These are phyloP conservation scores for Trissoscelio sp. DNA, from an alignment of 2,888 invertebrate species.

Conservation along the genomic window DNA sequence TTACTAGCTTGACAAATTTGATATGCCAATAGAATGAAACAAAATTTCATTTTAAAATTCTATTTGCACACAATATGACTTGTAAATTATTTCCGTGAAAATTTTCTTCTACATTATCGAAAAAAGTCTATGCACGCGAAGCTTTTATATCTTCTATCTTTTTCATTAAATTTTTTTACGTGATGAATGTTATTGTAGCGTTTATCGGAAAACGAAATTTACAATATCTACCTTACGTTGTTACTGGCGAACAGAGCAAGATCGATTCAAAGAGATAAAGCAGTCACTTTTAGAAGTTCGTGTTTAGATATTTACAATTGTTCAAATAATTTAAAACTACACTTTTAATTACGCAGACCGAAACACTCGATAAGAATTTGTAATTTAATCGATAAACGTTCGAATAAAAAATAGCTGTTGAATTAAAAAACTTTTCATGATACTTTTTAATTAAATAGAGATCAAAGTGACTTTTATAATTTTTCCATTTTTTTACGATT, in stretches of 20 bases:
- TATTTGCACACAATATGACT: background rate
- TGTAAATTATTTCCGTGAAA: constrained; percentile 3
- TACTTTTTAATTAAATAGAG: background rate
- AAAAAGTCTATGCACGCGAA: background rate
- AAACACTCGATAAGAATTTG: background rate
- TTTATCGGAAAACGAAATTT: constrained; percentile 6
- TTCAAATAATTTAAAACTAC: background rate
- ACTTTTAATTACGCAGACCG: background rate
- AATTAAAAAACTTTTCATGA: background rate
- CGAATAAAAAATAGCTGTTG: background rate
- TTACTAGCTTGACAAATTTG: too few relatives aligned
- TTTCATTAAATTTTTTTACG: background rate
- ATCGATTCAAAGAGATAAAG: background rate
- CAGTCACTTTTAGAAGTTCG: background rate
- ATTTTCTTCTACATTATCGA: constrained; percentile 11
- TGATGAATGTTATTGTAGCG: constrained; percentile 4
- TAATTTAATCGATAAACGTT: background rate
- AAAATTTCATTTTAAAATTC: background rate
- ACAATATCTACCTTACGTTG: constrained; percentile 1
- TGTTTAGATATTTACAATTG: background rate
- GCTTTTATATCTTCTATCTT: background rate
- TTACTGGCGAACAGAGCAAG: background rate
- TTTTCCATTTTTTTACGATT: background rate
- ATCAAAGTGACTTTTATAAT: background rate
- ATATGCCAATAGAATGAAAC: too few relatives aligned